phyloP scores from a whole-genome alignment of 2,888 invertebrate genomes.

The Spilosoma lubricipeda region DNA sequence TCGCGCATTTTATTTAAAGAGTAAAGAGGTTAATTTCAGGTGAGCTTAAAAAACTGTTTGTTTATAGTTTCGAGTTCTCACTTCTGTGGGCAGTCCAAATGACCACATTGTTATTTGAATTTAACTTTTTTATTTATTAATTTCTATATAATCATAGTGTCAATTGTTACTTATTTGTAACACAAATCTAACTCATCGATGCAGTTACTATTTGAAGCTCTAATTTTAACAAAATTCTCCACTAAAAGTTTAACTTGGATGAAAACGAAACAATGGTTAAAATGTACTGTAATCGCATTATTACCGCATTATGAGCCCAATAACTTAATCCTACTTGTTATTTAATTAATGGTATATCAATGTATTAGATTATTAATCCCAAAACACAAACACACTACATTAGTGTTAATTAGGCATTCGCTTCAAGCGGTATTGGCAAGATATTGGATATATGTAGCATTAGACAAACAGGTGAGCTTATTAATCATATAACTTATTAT shows the following conservation, averaged over 20 bases:
- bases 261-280: not conserved
- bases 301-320: not conserved
- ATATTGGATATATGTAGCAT: not conserved
- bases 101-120: no score
- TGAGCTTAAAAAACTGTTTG: no score
- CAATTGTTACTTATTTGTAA: no score
- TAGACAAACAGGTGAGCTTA: not conserved
- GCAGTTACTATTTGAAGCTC: no score
- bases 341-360: not conserved
- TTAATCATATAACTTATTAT: not conserved
- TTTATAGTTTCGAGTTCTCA: no score
- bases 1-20: no score
- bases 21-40: no score
- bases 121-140: no score
- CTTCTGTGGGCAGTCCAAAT: no score
- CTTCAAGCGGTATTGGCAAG: not conserved
- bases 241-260: not conserved
- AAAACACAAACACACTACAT: not conserved
- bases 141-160: no score
- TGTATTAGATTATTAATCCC: not conserved
- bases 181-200: not conserved
- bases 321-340: not conserved
- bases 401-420: not conserved
- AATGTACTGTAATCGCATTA: constrained; percentile 2
- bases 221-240: no score